phyloP scores from a whole-genome alignment of 2,888 invertebrate genomes.

The Melanchra persicariae region DNA sequence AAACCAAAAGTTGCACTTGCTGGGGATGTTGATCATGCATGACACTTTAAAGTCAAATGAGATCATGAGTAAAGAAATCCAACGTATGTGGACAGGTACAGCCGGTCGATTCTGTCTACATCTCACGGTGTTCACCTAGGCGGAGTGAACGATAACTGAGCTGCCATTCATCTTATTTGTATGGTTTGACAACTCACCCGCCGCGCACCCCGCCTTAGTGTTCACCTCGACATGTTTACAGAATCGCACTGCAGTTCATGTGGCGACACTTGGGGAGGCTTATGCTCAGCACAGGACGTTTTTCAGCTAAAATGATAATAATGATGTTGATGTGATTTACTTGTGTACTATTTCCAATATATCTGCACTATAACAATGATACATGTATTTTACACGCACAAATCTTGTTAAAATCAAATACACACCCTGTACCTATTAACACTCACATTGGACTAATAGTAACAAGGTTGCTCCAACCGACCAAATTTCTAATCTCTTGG shows the following conservation, averaged over 20 bases:
- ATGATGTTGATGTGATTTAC: not conserved
- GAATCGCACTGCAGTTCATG: too few relatives aligned
- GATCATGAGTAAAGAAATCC: not conserved
- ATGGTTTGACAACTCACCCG: too few relatives aligned
- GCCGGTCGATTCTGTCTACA: too few relatives aligned
- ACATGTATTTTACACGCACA: too few relatives aligned
- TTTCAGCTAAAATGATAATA: not conserved
- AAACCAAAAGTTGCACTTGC: not conserved
- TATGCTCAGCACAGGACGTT: not conserved
- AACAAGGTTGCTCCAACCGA: slow-evolving; percentile 16
- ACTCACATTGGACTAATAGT: slow-evolving; percentile 1
- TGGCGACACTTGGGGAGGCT: too few relatives aligned
- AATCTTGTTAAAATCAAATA: not conserved
- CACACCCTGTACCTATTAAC: slow-evolving; percentile 1
- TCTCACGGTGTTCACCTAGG: too few relatives aligned
- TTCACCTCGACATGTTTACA: too few relatives aligned
- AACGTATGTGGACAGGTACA: too few relatives aligned
- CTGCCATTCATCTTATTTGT: too few relatives aligned
- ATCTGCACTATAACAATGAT: not conserved
- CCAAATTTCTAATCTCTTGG: slow-evolving; percentile 41
- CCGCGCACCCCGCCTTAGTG: too few relatives aligned
- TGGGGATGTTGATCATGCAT: not conserved
- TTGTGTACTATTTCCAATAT: not conserved
- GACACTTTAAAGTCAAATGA: too few relatives aligned
- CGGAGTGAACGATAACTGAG: too few relatives aligned